Conservation (phyloP, 2,113 vertebrate species). For the Siniperca knerii region DNA sequence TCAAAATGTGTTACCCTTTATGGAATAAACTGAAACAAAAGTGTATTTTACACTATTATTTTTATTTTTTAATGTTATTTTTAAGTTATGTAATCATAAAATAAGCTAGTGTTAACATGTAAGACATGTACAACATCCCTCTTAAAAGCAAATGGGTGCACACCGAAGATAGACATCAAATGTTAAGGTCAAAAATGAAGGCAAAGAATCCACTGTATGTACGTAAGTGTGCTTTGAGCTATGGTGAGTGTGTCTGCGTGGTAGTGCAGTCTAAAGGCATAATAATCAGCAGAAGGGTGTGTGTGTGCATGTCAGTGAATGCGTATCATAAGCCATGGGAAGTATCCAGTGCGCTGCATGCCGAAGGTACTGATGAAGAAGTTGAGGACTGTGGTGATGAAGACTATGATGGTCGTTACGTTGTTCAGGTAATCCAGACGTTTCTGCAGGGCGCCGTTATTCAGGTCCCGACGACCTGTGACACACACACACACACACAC, state of each 20-base stretch:
- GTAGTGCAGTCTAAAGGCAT: neutral
- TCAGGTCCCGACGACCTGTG: constrained; percentile 77
- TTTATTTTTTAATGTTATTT: neutral
- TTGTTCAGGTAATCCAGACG: constrained; percentile 82
- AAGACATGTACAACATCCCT: neutral
- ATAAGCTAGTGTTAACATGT: neutral
- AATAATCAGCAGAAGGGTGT: neutral
- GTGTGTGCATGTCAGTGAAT: constrained; percentile 64
- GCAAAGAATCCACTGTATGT: too few relatives aligned
- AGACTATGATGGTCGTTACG: constrained; percentile 70
- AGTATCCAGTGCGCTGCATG: constrained; percentile 77
- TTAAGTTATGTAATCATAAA: neutral
- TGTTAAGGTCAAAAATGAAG: neutral
- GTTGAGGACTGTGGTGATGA: constrained; percentile 76
- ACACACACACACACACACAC: constrained; percentile 36
- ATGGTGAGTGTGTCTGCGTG: neutral
- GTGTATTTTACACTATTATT: neutral
- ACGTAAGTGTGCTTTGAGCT: accelerated
- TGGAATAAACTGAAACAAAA: neutral
- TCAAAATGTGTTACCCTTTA: neutral
- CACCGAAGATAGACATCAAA: neutral
- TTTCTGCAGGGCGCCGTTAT: constrained; percentile 72
- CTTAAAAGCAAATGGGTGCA: neutral
- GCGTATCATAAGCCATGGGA: constrained; percentile 80
- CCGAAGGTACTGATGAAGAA: constrained; percentile 82